Evolutionary conservation across 2,888 invertebrate genomes (phyloP).

Genomic region (Trypoxylon attenuatum): DNA sequence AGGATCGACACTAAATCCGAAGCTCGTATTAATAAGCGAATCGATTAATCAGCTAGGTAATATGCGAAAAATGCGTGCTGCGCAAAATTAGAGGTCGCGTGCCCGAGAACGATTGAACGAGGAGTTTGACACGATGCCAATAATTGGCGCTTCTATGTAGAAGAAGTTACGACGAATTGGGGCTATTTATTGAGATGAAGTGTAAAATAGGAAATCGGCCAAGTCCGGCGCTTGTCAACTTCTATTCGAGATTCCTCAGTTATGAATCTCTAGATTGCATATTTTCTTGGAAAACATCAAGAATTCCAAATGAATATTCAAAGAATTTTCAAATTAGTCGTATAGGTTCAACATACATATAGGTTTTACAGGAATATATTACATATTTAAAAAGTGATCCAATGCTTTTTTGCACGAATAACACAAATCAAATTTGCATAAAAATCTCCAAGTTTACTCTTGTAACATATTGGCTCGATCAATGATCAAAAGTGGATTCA

Average conservation of each 20-base stretch:
- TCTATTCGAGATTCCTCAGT: not conserved
- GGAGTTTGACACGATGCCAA: slow-evolving; percentile 35
- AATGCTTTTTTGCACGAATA: too few species aligned
- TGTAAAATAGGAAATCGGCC: slow-evolving; percentile 10
- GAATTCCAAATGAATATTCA: too few species aligned
- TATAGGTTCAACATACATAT: too few species aligned
- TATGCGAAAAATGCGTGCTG: slow-evolving; percentile 10
- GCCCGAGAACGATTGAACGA: slow-evolving; percentile 18
- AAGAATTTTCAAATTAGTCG: too few species aligned
- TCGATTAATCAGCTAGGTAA: slow-evolving; percentile 12
- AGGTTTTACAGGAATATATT: too few species aligned
- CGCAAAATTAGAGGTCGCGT: slow-evolving; percentile 7
- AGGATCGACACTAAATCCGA: slow-evolving; percentile 1
- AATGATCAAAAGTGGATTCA: too few species aligned
- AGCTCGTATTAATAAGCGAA: slow-evolving; percentile 16
- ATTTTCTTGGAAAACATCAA: too few species aligned
- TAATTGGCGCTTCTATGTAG: not conserved
- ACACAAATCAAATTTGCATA: too few species aligned
- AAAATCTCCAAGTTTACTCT: too few species aligned
- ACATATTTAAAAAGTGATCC: too few species aligned
- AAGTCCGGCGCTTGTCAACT: slow-evolving; percentile 26
- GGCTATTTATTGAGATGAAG: slow-evolving; percentile 13
- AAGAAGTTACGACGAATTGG: not conserved
- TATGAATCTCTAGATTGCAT: slow-evolving; percentile 18
- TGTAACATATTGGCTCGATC: too few species aligned